phyloP scores from a whole-genome alignment of 2,888 invertebrate genomes.

The Platycheirus rosarum region DNA sequence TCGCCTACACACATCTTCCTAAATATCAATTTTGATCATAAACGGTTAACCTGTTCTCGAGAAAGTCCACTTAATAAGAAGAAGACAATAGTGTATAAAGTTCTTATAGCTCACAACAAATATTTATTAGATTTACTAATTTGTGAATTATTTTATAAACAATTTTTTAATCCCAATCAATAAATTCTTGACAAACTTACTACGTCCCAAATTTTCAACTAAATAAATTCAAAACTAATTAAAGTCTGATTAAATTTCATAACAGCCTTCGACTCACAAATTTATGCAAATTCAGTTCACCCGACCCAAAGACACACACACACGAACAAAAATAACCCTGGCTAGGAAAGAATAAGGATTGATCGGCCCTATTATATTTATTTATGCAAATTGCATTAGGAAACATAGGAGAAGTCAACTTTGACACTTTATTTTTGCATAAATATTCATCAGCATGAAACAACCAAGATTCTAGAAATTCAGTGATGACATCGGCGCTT shows the following conservation, averaged over 20 bases:
- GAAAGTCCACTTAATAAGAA: too few relatives aligned
- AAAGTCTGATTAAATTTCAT: constrained; percentile 57
- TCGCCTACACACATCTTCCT: too few relatives aligned
- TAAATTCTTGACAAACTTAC: too few relatives aligned
- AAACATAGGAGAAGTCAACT: constrained; percentile 70
- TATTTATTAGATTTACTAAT: too few relatives aligned
- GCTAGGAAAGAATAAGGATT: constrained; percentile 56
- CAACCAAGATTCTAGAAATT: constrained; percentile 66
- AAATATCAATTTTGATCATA: too few relatives aligned
- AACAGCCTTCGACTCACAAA: constrained; percentile 24
- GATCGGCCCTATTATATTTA: constrained; percentile 66
- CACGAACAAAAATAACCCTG: not conserved
- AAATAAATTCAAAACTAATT: constrained; percentile 57
- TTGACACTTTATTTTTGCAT: constrained; percentile 70
- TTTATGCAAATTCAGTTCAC: constrained; percentile 56
- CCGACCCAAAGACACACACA: constrained; percentile 9
- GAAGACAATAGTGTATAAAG: too few relatives aligned
- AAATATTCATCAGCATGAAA: constrained; percentile 66
- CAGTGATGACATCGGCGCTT: constrained; percentile 24
- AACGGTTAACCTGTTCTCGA: too few relatives aligned
- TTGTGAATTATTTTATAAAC: too few relatives aligned
- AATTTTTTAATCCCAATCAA: too few relatives aligned
- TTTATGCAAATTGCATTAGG: constrained; percentile 71
- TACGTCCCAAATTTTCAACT: not conserved
- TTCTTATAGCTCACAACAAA: too few relatives aligned